These are phyloP conservation scores for Drosophila formosana DNA, from an alignment of 2,888 invertebrate species.

Conservation along the genomic window DNA sequence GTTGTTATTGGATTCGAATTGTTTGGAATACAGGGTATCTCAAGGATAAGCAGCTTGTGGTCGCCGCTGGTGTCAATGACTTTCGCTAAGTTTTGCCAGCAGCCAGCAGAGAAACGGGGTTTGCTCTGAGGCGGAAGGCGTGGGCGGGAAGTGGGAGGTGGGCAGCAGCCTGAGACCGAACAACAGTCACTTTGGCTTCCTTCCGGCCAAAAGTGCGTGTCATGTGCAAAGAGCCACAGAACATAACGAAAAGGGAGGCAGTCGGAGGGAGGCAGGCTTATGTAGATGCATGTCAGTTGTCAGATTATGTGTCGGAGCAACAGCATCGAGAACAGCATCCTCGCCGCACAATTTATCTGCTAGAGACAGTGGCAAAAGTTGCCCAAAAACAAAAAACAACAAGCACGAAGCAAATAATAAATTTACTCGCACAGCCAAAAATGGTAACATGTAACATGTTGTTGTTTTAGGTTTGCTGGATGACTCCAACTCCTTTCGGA, in stretches of 20 bases:
- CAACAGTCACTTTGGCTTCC: slow-evolving; percentile 63
- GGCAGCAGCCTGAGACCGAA: slow-evolving; percentile 27
- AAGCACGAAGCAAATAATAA: slow-evolving; percentile 42
- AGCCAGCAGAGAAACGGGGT: not conserved
- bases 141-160: not conserved
- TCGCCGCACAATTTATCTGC: slow-evolving; percentile 67
- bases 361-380: not conserved
- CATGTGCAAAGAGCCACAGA: slow-evolving; percentile 39
- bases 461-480: slow-evolving; percentile 15
- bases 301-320: slow-evolving; percentile 71
- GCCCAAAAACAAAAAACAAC: slow-evolving; percentile 8
- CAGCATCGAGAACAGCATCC: slow-evolving; percentile 33
- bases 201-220: slow-evolving; percentile 70
- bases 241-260: too few relatives aligned
- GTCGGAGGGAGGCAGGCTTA: slow-evolving; percentile 29
- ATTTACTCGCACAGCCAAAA: slow-evolving; percentile 25
- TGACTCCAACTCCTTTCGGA: not conserved
- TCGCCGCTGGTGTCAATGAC: slow-evolving; percentile 48
- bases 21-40: slow-evolving; percentile 13
- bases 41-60: not conserved
- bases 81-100: slow-evolving; percentile 26
- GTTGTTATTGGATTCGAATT: too few relatives aligned
- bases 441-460: slow-evolving; percentile 48
- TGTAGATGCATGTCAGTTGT: slow-evolving; percentile 71
- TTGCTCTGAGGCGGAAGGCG: slow-evolving; percentile 1